Conservation (phyloP, 2,113 vertebrate genomes). For the Serinus canaria region DNA sequence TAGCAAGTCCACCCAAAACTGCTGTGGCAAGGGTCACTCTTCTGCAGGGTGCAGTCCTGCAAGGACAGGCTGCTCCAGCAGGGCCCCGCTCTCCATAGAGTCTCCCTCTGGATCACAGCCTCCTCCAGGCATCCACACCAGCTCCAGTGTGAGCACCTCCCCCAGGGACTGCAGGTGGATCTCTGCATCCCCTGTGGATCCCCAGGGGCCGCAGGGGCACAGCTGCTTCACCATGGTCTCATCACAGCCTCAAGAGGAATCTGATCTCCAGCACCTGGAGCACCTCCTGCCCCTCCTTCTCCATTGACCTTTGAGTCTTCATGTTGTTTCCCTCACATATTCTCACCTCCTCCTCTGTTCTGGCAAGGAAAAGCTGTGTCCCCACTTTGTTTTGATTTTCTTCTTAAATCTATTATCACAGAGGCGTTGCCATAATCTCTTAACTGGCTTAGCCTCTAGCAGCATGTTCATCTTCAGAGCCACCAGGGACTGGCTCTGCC, state of each 20-base stretch:
- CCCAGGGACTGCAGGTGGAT: neutral
- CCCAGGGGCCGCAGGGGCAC: neutral
- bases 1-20: neutral
- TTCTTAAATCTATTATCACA: neutral
- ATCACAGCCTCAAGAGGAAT: neutral
- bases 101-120: neutral
- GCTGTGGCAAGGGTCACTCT: neutral
- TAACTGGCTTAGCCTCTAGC: neutral
- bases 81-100: too few relatives aligned
- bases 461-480: too few relatives aligned
- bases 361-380: neutral
- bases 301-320: neutral
- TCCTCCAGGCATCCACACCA: neutral
- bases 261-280: accelerated
- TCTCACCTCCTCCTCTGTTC: neutral
- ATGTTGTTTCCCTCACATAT: neutral
- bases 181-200: neutral
- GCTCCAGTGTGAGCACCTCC: too few relatives aligned
- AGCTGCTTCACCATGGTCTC: neutral
- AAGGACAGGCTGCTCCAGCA: neutral
- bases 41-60: neutral
- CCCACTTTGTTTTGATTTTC: neutral
- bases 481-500: neutral
- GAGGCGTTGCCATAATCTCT: accelerated
- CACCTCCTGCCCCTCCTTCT: neutral